Evolutionary conservation across 2,113 vertebrate species (phyloP).

Genomic region (Gasterosteus aculeatus): DNA sequence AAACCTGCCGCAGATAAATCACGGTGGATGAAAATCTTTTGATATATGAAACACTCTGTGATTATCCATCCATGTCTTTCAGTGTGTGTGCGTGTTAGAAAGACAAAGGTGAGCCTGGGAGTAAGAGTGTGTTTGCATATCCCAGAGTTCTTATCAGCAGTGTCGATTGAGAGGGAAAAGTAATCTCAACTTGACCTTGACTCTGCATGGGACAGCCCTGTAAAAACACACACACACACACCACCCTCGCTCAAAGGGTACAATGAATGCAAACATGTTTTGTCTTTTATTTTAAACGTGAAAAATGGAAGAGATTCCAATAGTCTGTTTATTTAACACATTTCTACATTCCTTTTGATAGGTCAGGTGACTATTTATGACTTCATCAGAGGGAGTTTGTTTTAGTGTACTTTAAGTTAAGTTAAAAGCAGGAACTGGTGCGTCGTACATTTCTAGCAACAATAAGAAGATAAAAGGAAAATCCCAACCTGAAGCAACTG

Average conservation of each 20-base stretch:
- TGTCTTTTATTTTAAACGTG: constrained; percentile 30
- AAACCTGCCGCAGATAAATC: constrained; percentile 17
- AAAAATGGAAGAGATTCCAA: background rate
- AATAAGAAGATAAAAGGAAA: constrained; percentile 1
- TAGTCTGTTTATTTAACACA: constrained; percentile 7
- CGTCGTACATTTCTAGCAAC: background rate
- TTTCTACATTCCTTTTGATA: constrained; percentile 14
- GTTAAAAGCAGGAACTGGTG: constrained; percentile 18
- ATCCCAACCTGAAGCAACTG: background rate
- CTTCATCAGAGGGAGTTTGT: constrained; percentile 29
- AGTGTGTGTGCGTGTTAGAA: constrained; percentile 27
- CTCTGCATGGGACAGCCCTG: constrained; percentile 11
- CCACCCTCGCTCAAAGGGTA: background rate
- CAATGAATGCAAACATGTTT: constrained; percentile 33
- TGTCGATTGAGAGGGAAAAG: constrained; percentile 48
- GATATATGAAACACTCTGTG: constrained; percentile 23
- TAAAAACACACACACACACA: constrained; percentile 18
- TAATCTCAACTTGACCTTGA: constrained; percentile 64
- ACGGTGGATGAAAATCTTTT: constrained; percentile 13
- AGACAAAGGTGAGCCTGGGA: constrained; percentile 36
- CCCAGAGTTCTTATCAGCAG: constrained; percentile 66
- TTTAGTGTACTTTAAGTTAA: constrained; percentile 12
- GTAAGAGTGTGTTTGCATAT: constrained; percentile 66
- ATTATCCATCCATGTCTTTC: constrained; percentile 6
- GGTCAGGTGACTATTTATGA: constrained; percentile 4